Evolutionary conservation across 2,888 invertebrate species (phyloP).

Genomic region (Lasius platythorax): DNA sequence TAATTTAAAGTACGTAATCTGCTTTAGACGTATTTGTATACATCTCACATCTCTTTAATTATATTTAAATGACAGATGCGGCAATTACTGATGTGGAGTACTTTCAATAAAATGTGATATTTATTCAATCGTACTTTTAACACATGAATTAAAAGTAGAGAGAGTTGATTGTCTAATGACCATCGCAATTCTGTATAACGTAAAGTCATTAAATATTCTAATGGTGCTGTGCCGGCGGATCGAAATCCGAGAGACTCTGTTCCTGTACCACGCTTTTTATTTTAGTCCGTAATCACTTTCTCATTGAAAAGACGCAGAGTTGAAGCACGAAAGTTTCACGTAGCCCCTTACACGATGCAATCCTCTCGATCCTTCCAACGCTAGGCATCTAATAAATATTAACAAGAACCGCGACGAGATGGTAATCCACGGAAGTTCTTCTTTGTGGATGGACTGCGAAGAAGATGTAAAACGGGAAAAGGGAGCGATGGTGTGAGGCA

Average conservation of each 20-base stretch:
- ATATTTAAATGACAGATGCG: conserved; percentile 3
- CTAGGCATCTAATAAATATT: conserved; percentile 83
- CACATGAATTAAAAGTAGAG: background rate
- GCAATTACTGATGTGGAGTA: background rate
- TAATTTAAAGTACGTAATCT: conserved; percentile 10
- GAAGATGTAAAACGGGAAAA: conserved; percentile 72
- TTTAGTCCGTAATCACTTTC: conserved; percentile 67
- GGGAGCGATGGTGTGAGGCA: conserved; percentile 58
- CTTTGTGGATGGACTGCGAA: conserved; percentile 73
- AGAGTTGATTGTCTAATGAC: background rate
- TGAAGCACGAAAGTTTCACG: conserved; percentile 78
- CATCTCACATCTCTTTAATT: background rate
- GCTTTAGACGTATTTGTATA: background rate
- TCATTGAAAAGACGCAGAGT: conserved; percentile 69
- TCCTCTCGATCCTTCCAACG: conserved; percentile 73
- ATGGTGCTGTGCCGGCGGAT: conserved; percentile 6
- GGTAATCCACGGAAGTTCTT: conserved; percentile 83
- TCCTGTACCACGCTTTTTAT: conserved; percentile 52
- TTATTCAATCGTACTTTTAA: background rate
- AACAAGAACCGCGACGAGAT: conserved; percentile 82
- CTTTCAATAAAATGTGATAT: background rate
- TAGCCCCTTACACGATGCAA: conserved; percentile 65
- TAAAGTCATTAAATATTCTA: conserved; percentile 47
- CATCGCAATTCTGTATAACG: background rate
- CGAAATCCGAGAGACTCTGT: conserved; percentile 34